Conservation (phyloP, 2,888 invertebrate species). For the Drosophila atroscutellata region DNA sequence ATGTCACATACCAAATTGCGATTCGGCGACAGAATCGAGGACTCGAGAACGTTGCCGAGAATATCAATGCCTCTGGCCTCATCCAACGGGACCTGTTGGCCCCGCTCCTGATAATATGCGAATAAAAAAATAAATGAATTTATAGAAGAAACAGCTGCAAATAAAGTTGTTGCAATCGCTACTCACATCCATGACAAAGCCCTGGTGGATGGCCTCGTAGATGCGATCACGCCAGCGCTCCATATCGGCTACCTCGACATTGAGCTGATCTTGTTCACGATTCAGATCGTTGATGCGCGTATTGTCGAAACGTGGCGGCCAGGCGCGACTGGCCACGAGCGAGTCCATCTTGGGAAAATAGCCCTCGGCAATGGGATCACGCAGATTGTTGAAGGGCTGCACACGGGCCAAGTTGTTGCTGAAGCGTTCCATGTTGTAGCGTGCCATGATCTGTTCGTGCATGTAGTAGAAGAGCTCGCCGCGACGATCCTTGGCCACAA, state of each 20-base stretch:
- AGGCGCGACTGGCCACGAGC: conserved; percentile 90
- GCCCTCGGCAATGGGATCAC: conserved; percentile 90
- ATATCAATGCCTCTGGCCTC: conserved; percentile 91
- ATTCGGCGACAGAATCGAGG: conserved; percentile 90
- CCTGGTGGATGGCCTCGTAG: conserved; percentile 89
- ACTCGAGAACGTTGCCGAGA: conserved; percentile 92
- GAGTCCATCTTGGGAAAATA: conserved; percentile 95
- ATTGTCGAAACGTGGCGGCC: conserved; percentile 89
- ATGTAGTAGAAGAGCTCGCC: conserved; percentile 93
- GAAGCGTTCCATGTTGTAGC: conserved; percentile 91
- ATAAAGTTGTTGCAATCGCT: rapidly evolving
- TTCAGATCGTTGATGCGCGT: conserved; percentile 87
- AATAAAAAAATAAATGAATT: background rate
- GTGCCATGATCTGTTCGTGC: conserved; percentile 88
- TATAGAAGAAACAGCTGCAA: background rate
- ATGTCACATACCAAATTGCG: conserved; percentile 84
- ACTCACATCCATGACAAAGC: conserved; percentile 87
- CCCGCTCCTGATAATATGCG: conserved; percentile 86
- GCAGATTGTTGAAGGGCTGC: conserved; percentile 88
- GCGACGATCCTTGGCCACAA: conserved; percentile 88
- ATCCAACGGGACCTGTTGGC: conserved; percentile 87
- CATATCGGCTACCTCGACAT: conserved; percentile 89
- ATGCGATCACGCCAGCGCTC: conserved; percentile 92
- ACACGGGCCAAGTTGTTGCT: conserved; percentile 89
- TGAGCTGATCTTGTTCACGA: conserved; percentile 89